Percentiles rank a stretch among this genome's conserved stretches.
These are phyloP conservation scores for Calliopsis andreniformis DNA, from an alignment of 1,140 invertebrate genomes.

Conservation along the genomic window DNA sequence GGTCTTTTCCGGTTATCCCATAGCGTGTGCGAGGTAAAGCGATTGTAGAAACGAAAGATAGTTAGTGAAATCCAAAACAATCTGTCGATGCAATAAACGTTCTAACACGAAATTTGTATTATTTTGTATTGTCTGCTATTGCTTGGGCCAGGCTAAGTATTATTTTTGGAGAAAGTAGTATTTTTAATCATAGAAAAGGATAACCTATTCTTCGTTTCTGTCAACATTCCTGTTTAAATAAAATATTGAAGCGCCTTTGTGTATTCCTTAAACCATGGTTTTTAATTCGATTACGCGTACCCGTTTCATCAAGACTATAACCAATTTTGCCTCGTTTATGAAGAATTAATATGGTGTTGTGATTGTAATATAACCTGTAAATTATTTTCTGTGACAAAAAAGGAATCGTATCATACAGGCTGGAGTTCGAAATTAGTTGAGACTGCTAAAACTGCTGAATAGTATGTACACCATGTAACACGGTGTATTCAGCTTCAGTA, in stretches of 20 bases:
- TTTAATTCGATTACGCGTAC: too few relatives aligned
- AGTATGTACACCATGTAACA: too few relatives aligned
- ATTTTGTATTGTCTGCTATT: constrained; percentile 7
- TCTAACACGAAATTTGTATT: constrained; percentile 18
- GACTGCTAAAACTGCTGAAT: too few relatives aligned
- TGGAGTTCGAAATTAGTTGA: too few relatives aligned
- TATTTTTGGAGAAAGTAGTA: constrained; percentile 55
- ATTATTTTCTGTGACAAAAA: neutral
- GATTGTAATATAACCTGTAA: constrained; percentile 24
- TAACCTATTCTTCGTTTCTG: constrained; percentile 7
- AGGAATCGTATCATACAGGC: too few relatives aligned
- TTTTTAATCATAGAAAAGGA: neutral
- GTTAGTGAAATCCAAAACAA: constrained; percentile 61
- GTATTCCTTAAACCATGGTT: neutral
- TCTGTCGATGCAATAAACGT: constrained; percentile 37
- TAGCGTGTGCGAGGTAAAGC: constrained; percentile 69
- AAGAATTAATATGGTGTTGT: neutral
- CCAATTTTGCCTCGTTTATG: too few relatives aligned
- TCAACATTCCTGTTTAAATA: neutral
- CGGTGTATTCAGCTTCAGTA: too few relatives aligned
- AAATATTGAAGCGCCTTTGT: neutral
- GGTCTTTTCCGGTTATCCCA: constrained; percentile 68
- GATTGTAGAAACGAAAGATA: constrained; percentile 44
- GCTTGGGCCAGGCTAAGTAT: constrained; percentile 23
- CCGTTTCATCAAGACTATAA: too few relatives aligned